Evolutionary conservation across 2,113 vertebrate species (phyloP).

Genomic region (Podiceps cristatus): DNA sequence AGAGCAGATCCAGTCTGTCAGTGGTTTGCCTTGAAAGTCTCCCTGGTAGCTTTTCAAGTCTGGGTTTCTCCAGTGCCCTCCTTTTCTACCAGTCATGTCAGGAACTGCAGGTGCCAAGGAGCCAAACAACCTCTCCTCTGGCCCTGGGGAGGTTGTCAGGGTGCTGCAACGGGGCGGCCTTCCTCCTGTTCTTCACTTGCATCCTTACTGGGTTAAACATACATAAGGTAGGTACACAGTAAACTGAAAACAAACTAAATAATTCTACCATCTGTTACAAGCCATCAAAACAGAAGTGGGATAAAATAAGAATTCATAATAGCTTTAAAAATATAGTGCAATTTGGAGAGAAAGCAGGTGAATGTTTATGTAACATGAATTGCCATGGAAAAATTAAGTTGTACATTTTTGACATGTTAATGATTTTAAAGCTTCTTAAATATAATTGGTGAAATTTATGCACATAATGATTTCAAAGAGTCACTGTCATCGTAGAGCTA

Average conservation of each 20-base stretch:
- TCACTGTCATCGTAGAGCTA: background rate
- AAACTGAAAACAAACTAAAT: slow-evolving; percentile 5
- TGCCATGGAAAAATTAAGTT: background rate
- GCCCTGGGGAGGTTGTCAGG: background rate
- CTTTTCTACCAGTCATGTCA: background rate
- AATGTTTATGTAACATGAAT: slow-evolving; percentile 44
- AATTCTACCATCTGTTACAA: slow-evolving; percentile 48
- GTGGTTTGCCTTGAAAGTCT: background rate
- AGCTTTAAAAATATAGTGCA: slow-evolving; percentile 16
- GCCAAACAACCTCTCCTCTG: background rate
- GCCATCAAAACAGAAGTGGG: slow-evolving; percentile 36
- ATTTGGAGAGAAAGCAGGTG: slow-evolving; percentile 37
- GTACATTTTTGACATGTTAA: background rate
- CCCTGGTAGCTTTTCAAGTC: background rate
- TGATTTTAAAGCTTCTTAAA: slow-evolving; percentile 19
- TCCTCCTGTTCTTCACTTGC: background rate
- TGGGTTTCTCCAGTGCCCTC: background rate
- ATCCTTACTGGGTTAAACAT: slow-evolving; percentile 1
- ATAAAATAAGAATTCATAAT: slow-evolving; percentile 54
- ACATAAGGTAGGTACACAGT: background rate
- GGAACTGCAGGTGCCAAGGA: background rate
- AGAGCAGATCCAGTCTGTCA: background rate
- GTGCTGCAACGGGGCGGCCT: background rate
- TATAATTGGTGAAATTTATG: background rate
- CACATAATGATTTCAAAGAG: background rate